Evolutionary conservation across 2,113 vertebrate genomes (phyloP), one percentile per base, ranked within the genome.

Genomic region (Colinus virginianus): DNA sequence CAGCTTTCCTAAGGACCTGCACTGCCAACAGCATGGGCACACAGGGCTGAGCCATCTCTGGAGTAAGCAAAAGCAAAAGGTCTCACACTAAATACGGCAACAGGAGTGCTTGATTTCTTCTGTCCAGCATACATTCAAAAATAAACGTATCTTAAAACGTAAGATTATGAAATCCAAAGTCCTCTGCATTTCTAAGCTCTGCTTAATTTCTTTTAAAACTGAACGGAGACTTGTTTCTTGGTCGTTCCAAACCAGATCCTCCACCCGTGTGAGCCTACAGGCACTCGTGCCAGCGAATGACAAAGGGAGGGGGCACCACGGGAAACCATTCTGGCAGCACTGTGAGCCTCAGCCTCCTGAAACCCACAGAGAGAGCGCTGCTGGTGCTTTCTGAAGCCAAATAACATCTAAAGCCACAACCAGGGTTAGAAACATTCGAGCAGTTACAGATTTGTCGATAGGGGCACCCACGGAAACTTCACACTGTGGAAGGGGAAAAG

Each of bases 71-170:
- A 58, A 28, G 7, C 10, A 23, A 9, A 9, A 17, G 26, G 22
- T 38, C 64, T 32, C 14, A 40, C 38, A 43, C 16, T 34, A 38
- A 16, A 17, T 1, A 10, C 4, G 6, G 36, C 46, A 30, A 67
- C 22, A 40, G 12, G 12, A 9, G 30, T 6, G 17, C n/a, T 45
- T 46, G 23, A 53, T 3, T 62, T 17, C 19, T 49, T 53, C 15
- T 16, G 51, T 8, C 71, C 40, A 72, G 40, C 13, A n/a, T 1
- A 55, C 25, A 12, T 46, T 72, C 42, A 26, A 74, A 20, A 1
- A 63, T 8, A 48, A n/a, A 23, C 3, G 2, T 25, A 46, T 14
- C 22, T 42, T 53, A n/a, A 23, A 23, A 15, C 0, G 0, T 71
- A 25, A 46, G 25, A n/a, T 22, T 32, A 45, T 9, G 28, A 61